Base-by-base conservation (phyloP, 2,888 invertebrate genomes). In the Stenodera caucasica region DNA sequence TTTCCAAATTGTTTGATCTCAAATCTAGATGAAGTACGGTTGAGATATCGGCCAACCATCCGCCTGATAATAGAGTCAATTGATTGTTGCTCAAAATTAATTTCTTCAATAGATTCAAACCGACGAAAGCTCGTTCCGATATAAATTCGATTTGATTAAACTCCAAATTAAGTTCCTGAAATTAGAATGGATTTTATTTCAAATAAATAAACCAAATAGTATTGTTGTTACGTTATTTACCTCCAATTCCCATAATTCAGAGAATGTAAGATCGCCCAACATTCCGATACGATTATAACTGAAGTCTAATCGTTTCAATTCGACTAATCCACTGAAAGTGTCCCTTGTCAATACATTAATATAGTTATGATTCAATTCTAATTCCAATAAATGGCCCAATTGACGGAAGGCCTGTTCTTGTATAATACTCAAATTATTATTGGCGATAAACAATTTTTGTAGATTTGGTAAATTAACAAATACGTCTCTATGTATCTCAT, bases 331-430 rank as follows among this genome's bases (percentile, higher is more conserved):
- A 71, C 87, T 85, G 80, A 93, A 93, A 65, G 89, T 90, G 74
- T 90, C 89, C 64, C 88, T 86, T 65, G 90, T 90, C 75, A 93
- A 81, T 67, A 89, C 86, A 74, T 86, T 86, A 70, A 94, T 87
- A 76, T 88, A 88, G 82, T 90, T 92, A 73, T 85, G 85, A 76
- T 90, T 91, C 74, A 96, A 81, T 79, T 95, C 92, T 69, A 97
- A 82, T 72, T 90, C 90, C 55, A 90, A 84, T 55, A 96, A 83
- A 72, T 90, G 88, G 56, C 86, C 85, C 76, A 92, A 82, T 68
- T 90, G 86, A 69, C 85, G 84, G 74, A 92, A 94, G 21, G 96
- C 90, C 64, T 90, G 90, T 65, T 94, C 93, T 71, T 93, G 94
- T 65, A 96, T 84, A 33, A 87, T 85, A 63, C 91, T 89, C 68